Conservation (phyloP, 2,797 vertebrate genomes). For the Delichon dasypus region DNA sequence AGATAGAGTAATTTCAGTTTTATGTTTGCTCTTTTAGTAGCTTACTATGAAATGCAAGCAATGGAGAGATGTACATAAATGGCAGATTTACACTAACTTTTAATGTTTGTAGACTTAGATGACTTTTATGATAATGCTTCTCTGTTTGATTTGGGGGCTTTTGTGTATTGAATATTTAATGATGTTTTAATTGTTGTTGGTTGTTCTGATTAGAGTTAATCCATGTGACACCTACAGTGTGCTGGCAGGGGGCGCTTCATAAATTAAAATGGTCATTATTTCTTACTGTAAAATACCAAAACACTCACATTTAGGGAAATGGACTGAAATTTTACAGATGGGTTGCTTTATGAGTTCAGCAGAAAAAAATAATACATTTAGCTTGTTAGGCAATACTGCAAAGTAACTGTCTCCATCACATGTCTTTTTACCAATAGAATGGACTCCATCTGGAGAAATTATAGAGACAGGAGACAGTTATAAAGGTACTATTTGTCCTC, state of each 20-base stretch:
- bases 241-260: conserved; percentile 37
- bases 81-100: conserved; percentile 55
- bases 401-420: not conserved
- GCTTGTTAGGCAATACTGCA: not conserved
- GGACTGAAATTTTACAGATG: conserved; percentile 46
- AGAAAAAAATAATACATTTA: not conserved
- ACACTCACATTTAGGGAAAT: conserved; percentile 11
- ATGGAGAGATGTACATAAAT: not conserved
- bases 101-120: conserved; percentile 42
- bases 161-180: conserved; percentile 48
- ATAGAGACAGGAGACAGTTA: not conserved
- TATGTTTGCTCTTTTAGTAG: conserved; percentile 4
- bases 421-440: not conserved
- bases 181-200: conserved; percentile 49
- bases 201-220: conserved; percentile 53
- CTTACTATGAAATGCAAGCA: conserved; percentile 17
- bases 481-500: not conserved
- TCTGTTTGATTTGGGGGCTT: conserved; percentile 18
- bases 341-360: conserved; percentile 9
- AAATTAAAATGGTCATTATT: conserved; percentile 47
- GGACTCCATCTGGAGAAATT: not conserved
- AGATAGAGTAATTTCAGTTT: not conserved
- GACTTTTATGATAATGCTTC: conserved; percentile 37
- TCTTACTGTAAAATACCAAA: conserved; percentile 11
- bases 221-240: conserved; percentile 12